phyloP scores from a whole-genome alignment of 2,113 vertebrate species.

The Dipodomys stephensi region DNA sequence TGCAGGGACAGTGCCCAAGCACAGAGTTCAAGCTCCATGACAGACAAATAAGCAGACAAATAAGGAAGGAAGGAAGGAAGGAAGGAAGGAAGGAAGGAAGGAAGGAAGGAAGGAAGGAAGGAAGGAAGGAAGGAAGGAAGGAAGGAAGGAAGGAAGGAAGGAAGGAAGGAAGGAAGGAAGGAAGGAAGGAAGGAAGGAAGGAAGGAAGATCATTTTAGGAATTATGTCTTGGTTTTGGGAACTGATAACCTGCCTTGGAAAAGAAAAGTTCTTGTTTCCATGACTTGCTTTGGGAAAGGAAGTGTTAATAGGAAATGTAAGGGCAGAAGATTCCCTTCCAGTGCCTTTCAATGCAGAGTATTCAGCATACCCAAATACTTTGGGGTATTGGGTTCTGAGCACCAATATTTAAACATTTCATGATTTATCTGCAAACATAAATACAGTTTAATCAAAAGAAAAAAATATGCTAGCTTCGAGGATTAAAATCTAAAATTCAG shows the following conservation, averaged over 20 bases:
- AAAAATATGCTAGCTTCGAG: neutral
- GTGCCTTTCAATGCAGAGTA: neutral
- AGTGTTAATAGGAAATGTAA: neutral
- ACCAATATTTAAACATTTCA: neutral
- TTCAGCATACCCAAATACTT: neutral
- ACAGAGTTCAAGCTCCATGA: too few species aligned
- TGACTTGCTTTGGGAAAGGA: neutral
- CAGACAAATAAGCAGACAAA: too few species aligned
- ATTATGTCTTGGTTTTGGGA: neutral
- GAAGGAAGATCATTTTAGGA: neutral
- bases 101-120: too few species aligned
- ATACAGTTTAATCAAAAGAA: conserved; percentile 5
- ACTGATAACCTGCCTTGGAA: neutral
- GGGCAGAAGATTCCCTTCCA: neutral
- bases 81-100: too few species aligned
- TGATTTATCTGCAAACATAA: neutral
- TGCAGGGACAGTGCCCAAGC: too few species aligned
- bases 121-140: too few species aligned
- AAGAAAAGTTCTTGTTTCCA: neutral
- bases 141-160: too few species aligned
- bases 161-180: too few species aligned
- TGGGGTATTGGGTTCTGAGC: neutral
- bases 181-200: too few species aligned
- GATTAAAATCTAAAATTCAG: neutral
- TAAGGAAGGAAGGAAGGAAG: too few species aligned